phyloP scores from a whole-genome alignment of 2,888 invertebrate species.

The Chrysomela aeneicollis region DNA sequence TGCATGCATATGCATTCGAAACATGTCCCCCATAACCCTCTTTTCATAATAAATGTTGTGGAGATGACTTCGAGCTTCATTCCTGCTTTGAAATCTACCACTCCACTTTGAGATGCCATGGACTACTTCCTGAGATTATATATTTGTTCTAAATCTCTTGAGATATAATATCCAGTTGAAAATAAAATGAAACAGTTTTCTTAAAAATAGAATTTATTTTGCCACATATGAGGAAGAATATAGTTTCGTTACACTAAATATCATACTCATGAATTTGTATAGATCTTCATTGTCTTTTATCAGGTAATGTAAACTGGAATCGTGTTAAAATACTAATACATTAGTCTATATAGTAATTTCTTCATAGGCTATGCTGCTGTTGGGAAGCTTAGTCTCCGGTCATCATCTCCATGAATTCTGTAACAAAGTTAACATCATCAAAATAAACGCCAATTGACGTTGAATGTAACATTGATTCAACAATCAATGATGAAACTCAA shows the following conservation, averaged over 20 bases:
- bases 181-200: not conserved
- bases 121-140: too few species aligned
- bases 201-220: conserved; percentile 17
- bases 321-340: conserved; percentile 27
- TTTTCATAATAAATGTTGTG: too few species aligned
- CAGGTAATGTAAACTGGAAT: conserved; percentile 29
- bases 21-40: too few species aligned
- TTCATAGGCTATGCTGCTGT: not conserved
- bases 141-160: too few species aligned
- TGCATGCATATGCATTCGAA: too few species aligned
- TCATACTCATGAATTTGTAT: not conserved
- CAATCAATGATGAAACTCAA: too few species aligned
- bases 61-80: too few species aligned
- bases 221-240: conserved; percentile 2
- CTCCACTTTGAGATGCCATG: too few species aligned
- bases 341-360: conserved; percentile 9
- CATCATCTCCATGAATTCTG: conserved; percentile 97
- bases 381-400: conserved; percentile 75
- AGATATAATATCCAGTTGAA: not conserved
- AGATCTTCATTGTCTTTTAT: conserved; percentile 27
- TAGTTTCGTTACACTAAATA: conserved; percentile 1
- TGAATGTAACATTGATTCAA: conserved; percentile 1
- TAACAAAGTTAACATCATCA: conserved; percentile 39
- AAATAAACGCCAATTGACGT: too few species aligned
- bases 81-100: too few species aligned